A percentile compares a stretch with the other conserved stretches of the same genome.
phyloP scores from a whole-genome alignment of 2,113 vertebrate species.

The Ascaphus truei region DNA sequence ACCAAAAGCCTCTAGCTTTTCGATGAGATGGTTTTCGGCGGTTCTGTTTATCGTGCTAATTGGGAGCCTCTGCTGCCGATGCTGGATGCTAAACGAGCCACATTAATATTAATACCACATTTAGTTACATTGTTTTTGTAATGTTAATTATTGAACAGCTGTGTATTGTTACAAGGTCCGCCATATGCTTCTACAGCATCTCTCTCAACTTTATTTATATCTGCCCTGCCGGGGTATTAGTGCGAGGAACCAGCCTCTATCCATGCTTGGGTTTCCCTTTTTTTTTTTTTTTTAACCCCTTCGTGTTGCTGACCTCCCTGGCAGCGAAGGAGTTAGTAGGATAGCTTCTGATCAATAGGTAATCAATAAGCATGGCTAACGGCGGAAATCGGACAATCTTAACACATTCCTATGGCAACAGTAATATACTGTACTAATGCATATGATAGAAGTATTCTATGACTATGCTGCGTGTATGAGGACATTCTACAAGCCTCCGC shows the following conservation, averaged over 20 bases:
- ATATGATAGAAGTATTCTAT: constrained; percentile 69
- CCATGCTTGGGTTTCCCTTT: constrained; percentile 56
- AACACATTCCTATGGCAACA: constrained; percentile 86
- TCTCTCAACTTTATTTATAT: constrained; percentile 35
- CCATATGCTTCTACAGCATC: constrained; percentile 27
- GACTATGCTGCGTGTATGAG: constrained; percentile 56
- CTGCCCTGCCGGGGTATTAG: constrained; percentile 40
- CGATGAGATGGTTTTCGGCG: too few relatives aligned
- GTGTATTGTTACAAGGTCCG: constrained; percentile 36
- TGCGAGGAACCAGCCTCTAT: constrained; percentile 85
- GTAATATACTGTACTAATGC: constrained; percentile 98
- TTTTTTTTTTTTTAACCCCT: constrained; percentile 39
- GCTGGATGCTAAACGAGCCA: constrained; percentile 59
- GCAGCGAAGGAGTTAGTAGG: background rate
- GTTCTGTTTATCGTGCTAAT: too few relatives aligned
- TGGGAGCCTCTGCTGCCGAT: too few relatives aligned
- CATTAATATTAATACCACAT: constrained; percentile 57
- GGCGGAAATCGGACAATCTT: constrained; percentile 58
- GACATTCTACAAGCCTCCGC: constrained; percentile 49
- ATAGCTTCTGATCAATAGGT: constrained; percentile 61
- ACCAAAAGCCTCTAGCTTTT: too few relatives aligned
- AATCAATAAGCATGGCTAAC: constrained; percentile 67
- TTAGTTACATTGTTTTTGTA: constrained; percentile 41
- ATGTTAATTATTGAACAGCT: constrained; percentile 46
- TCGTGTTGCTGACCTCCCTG: background rate